Evolutionary conservation across 2,797 vertebrate species (phyloP).

Genomic region (Crocodylus rhombifer): DNA sequence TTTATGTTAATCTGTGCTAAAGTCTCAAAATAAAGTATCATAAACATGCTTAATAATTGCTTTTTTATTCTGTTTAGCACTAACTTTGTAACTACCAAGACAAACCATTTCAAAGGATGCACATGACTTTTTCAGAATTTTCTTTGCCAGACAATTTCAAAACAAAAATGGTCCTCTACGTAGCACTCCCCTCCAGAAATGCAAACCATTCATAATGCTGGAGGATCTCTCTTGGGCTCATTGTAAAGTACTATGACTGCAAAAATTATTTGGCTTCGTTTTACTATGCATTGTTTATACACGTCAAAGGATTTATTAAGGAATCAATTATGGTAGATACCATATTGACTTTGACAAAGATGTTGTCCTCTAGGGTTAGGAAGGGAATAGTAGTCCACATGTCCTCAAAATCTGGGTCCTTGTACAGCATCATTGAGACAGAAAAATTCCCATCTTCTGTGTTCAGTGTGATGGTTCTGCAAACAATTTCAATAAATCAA

Average conservation of each 20-base stretch:
- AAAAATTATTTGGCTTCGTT: not conserved
- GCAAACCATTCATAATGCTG: too few relatives aligned
- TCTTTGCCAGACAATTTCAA: too few relatives aligned
- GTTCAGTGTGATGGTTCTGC: conserved; percentile 84
- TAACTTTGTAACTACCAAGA: not conserved
- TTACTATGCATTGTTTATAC: not conserved
- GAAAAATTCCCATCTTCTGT: conserved; percentile 88
- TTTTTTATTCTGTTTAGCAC: not conserved
- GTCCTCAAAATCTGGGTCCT: conserved; percentile 83
- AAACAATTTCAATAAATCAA: not conserved
- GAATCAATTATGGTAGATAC: conserved; percentile 50
- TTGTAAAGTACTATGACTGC: not conserved
- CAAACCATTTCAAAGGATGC: not conserved
- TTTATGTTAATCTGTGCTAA: not conserved
- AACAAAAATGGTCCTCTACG: too few relatives aligned
- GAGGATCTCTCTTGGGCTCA: not conserved
- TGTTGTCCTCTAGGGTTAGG: conserved; percentile 83
- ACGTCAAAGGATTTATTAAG: conserved; percentile 34
- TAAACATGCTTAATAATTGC: not conserved
- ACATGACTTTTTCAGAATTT: too few relatives aligned
- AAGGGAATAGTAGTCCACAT: conserved; percentile 83
- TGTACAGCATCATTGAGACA: conserved; percentile 84
- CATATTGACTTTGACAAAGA: conserved; percentile 87
- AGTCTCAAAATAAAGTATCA: not conserved
- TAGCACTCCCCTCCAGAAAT: too few relatives aligned